Evolutionary conservation across 2,888 invertebrate species (phyloP), one percentile per base, ranked within the genome.

Genomic region (Sinelater perroti): DNA sequence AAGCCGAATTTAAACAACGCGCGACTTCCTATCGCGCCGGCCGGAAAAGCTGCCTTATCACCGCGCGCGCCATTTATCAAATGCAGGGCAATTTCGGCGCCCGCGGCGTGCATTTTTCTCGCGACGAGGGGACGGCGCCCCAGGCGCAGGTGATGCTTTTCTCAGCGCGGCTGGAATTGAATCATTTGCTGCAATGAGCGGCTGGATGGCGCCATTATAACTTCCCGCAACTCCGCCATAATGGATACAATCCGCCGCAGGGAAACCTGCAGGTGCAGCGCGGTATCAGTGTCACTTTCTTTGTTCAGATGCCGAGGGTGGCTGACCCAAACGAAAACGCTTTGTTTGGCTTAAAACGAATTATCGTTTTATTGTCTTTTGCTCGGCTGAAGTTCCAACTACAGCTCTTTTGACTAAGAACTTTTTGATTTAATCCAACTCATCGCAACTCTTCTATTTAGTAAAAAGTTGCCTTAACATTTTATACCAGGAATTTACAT

Each of bases 121-220:
- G 28, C 45, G 21, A 24, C 38, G 17, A 35, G 28, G 31, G 46
- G 31, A 44, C 11, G 30, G 30, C 47, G 18, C 21, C 40, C 40
- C 47, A 50, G 45, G 44, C 62, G 55, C 67, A 67, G 67, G 65
- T 67, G 66, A 65, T 66, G 61, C 63, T 61, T 65, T 65, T 66
- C 66, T 64, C 66, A 65, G 60, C 63, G 56, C 56, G 50, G 35
- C 60, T 55, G 50, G 65, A 66, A 67, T 66, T 67, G 66, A 66
- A 66, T 67, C 66, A 67, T 65, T 62, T 61, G 59, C 63, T 53
- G 60, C 62, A 56, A 61, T 49, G 64, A 57, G 50, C 59, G 64
- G 59, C 60, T 60, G 44, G 44, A 45, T 56, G 40, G 46, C 21
- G 52, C 49, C 53, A 57, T 61, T 56, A 57, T 53, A 57, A 57